Evolutionary conservation across 1,140 invertebrate species (phyloP).

Genomic region (Diprion similis): DNA sequence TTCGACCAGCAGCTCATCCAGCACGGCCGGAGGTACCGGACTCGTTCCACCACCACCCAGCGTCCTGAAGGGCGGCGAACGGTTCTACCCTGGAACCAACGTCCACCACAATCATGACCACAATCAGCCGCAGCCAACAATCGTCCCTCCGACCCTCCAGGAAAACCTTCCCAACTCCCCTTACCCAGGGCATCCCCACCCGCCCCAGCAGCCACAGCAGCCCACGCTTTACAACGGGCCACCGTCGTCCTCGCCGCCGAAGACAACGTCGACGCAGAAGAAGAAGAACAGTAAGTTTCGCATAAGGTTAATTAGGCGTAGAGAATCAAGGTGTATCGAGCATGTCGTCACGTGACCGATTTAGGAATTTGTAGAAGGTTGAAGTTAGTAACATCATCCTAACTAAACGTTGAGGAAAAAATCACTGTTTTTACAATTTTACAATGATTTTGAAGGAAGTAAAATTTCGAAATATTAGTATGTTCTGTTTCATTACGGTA

Average conservation of each 20-base stretch:
- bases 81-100: conserved; percentile 54
- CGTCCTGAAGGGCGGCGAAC: conserved; percentile 55
- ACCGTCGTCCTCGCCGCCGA: conserved; percentile 53
- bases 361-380: no score
- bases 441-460: no score
- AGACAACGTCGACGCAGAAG: conserved; percentile 58
- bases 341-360: no score
- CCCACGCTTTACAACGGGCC: conserved; percentile 52
- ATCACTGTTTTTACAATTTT: no score
- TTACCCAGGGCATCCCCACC: conserved; percentile 54
- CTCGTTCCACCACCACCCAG: conserved; percentile 57
- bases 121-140: conserved; percentile 55
- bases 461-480: no score
- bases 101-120: conserved; percentile 54
- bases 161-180: conserved; percentile 57
- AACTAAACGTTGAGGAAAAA: no score
- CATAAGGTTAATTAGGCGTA: no score
- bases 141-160: conserved; percentile 60
- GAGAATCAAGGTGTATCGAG: no score
- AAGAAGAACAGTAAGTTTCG: conserved; percentile 61
- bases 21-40: conserved; percentile 59
- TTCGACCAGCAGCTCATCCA: conserved; percentile 55
- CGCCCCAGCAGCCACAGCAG: conserved; percentile 53
- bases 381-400: no score
- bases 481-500: no score